Conservation (phyloP, 2,113 vertebrate genomes). For the Rattus rattus region DNA sequence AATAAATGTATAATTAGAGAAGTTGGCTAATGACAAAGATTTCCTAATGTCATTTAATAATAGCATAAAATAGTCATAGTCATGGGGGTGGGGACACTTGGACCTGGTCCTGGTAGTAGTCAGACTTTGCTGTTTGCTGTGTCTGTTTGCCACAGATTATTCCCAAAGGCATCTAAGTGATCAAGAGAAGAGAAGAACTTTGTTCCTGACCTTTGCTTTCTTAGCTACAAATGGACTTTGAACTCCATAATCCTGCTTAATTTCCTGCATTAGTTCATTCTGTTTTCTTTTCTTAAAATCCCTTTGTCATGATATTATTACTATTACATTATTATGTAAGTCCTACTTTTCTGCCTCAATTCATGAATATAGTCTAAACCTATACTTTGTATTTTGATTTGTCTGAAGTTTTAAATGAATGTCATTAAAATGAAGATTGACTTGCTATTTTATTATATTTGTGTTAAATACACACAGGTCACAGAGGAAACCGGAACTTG, state of each 20-base stretch:
- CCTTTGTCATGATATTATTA: not conserved
- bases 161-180: not conserved
- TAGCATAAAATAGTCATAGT: not conserved
- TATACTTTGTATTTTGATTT: not conserved
- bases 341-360: not conserved
- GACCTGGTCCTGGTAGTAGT: not conserved
- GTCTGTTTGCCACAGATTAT: not conserved
- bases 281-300: not conserved
- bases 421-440: not conserved
- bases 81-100: not conserved
- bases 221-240: not conserved
- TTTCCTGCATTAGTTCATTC: not conserved
- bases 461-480: not conserved
- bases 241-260: not conserved
- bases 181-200: not conserved
- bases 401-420: not conserved
- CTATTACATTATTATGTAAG: not conserved
- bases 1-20: not conserved
- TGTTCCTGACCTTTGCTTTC: not conserved
- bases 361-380: not conserved
- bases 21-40: not conserved
- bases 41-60: not conserved
- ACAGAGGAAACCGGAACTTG: conserved; percentile 11
- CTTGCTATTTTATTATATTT: not conserved
- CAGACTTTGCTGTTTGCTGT: not conserved